A percentile compares a stretch with the other conserved stretches of the same genome.
Evolutionary conservation across 2,888 invertebrate genomes (phyloP).

Genomic region (Tachina fera): DNA sequence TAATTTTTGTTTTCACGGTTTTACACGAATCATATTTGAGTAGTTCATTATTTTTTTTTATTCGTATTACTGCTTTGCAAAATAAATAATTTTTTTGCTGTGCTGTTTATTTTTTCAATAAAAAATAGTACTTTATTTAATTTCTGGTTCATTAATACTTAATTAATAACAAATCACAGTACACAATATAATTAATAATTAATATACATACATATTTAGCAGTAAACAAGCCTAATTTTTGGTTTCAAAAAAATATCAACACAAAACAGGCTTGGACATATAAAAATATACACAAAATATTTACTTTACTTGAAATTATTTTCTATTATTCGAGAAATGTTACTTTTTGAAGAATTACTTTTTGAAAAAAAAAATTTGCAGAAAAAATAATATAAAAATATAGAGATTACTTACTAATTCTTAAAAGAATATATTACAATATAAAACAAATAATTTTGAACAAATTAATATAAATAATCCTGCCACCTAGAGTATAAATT

Average conservation of each 20-base stretch:
- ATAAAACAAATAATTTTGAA: not conserved
- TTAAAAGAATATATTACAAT: not conserved
- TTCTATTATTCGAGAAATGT: slow-evolving; percentile 32
- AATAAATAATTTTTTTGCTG: slow-evolving; percentile 12
- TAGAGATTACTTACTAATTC: not conserved
- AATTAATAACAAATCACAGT: slow-evolving; percentile 71
- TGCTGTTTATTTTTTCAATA: slow-evolving; percentile 30
- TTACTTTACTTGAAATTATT: slow-evolving; percentile 4
- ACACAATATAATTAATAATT: slow-evolving; percentile 66
- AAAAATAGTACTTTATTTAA: slow-evolving; percentile 47
- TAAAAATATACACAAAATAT: slow-evolving; percentile 53
- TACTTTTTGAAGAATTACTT: not conserved
- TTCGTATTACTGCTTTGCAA: slow-evolving; percentile 16
- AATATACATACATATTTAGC: slow-evolving; percentile 52
- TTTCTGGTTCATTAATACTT: slow-evolving; percentile 55
- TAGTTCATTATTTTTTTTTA: not conserved
- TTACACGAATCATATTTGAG: not conserved
- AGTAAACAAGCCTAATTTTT: slow-evolving; percentile 54
- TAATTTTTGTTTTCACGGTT: not conserved
- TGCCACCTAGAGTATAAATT: not conserved
- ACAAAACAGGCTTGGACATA: slow-evolving; percentile 57
- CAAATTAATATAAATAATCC: not conserved
- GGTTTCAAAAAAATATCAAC: slow-evolving; percentile 26
- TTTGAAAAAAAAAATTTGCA: not conserved
- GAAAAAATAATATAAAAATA: not conserved